Conservation (phyloP, 1,140 invertebrate genomes). For the Coenobita brevimanus region DNA sequence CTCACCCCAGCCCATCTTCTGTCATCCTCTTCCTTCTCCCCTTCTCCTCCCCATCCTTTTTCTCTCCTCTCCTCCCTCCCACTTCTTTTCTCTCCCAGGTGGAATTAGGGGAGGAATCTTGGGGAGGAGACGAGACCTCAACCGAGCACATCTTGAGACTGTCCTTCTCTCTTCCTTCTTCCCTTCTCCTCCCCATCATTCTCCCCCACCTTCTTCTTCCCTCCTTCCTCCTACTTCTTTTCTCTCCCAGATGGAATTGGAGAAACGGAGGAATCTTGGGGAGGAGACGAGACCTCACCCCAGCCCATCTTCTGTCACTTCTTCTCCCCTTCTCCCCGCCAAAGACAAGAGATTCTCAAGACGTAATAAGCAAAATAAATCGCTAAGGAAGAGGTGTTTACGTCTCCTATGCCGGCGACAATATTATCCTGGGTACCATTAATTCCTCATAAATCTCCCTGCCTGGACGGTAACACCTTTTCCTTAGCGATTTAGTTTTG, state of each 20-base stretch:
- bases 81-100: conserved; percentile 2
- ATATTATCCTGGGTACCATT: conserved; percentile 28
- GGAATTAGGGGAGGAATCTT: no score
- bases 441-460: conserved; percentile 25
- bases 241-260: no score
- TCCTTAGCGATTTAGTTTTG: no score
- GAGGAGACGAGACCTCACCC: background rate
- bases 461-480: no score
- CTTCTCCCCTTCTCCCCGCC: background rate
- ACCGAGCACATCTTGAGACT: no score
- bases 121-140: no score
- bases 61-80: background rate
- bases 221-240: background rate
- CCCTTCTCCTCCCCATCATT: background rate
- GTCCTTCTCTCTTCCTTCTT: background rate
- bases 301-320: no score
- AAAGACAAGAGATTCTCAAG: no score
- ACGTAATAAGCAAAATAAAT: no score
- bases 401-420: conserved; percentile 5
- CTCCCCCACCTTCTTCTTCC: no score
- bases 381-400: no score
- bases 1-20: background rate
- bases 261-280: no score
- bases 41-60: background rate
- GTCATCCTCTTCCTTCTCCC: background rate